phyloP scores from a whole-genome alignment of 2,113 vertebrate genomes.

The Odobenus rosmarus region DNA sequence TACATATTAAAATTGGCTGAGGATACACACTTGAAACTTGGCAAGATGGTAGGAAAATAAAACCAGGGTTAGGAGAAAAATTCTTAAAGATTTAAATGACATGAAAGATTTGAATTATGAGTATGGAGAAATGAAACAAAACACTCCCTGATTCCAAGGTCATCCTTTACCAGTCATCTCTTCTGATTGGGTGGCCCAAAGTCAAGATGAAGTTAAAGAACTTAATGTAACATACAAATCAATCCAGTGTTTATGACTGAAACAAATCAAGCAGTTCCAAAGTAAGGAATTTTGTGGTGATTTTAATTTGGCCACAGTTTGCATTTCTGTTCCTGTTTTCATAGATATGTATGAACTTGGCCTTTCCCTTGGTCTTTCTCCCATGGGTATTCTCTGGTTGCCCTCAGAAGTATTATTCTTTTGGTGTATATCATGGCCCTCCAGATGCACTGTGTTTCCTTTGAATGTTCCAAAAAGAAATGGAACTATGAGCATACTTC shows the following conservation, averaged over 20 bases:
- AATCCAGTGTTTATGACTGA: slow-evolving; percentile 24
- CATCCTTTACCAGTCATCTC: neutral
- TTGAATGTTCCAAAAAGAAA: neutral
- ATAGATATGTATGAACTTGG: neutral
- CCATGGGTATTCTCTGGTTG: neutral
- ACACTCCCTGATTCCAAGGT: neutral
- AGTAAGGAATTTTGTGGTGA: neutral
- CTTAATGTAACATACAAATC: slow-evolving; percentile 14
- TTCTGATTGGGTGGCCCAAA: neutral
- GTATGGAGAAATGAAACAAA: slow-evolving; percentile 6
- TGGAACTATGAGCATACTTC: neutral
- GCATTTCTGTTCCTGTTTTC: slow-evolving; percentile 46
- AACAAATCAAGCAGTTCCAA: slow-evolving; percentile 29
- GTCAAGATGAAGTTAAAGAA: slow-evolving; percentile 31
- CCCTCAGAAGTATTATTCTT: neutral
- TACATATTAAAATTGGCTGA: slow-evolving; percentile 48
- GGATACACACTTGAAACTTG: slow-evolving; percentile 64
- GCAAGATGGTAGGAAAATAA: slow-evolving; percentile 55
- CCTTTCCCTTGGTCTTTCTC: slow-evolving; percentile 3
- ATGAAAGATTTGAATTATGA: slow-evolving; percentile 51
- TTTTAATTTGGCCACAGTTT: slow-evolving; percentile 55
- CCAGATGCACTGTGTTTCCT: neutral
- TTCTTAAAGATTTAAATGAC: slow-evolving; percentile 46
- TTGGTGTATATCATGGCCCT: neutral
- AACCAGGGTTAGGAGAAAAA: slow-evolving; percentile 53